Conservation (phyloP, 2,113 vertebrate genomes). For the Poeciliopsis prolifica region DNA sequence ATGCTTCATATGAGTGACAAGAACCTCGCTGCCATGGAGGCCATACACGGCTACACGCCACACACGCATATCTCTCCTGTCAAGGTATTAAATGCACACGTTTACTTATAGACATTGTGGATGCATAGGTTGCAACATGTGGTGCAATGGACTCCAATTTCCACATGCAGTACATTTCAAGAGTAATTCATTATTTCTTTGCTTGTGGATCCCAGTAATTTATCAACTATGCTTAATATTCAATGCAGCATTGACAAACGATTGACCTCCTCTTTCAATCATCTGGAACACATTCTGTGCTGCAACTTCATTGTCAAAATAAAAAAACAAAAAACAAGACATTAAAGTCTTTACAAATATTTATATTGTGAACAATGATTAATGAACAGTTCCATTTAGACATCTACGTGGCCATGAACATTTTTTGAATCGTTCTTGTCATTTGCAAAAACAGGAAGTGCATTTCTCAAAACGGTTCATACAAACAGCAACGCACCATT, state of each 20-base stretch:
- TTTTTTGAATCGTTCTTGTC: no score
- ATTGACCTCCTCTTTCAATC: neutral
- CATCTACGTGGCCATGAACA: no score
- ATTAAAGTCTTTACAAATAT: no score
- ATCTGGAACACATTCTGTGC: neutral
- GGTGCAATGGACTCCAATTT: slow-evolving; percentile 21
- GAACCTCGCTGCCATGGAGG: slow-evolving; percentile 94
- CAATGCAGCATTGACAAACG: neutral
- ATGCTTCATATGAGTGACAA: slow-evolving; percentile 96
- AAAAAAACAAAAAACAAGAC: no score
- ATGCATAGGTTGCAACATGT: slow-evolving; percentile 36
- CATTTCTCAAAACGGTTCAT: no score
- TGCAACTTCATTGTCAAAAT: neutral
- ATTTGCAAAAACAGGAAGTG: no score
- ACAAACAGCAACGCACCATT: no score
- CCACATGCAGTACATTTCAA: neutral
- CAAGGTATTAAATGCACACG: slow-evolving; percentile 79
- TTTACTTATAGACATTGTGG: slow-evolving; percentile 1
- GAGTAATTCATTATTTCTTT: neutral
- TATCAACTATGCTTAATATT: neutral
- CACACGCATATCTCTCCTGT: slow-evolving; percentile 97
- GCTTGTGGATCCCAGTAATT: neutral
- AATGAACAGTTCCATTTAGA: no score
- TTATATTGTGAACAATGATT: no score
- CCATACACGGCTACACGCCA: slow-evolving; percentile 92